These are phyloP conservation scores for Macaca fascicularis DNA, from an alignment of 2,113 vertebrate species.

Conservation along the genomic window T2T-MFA8v1.1 NC_088394.1:75889501-75890000, in stretches of 20 bases:
- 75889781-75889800: not conserved
- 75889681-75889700: not conserved
- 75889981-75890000: not conserved
- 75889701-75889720: not conserved
- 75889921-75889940: not conserved
- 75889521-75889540: not conserved
- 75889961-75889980: not conserved
- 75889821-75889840: not conserved
- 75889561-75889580: not conserved
- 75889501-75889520: not conserved
- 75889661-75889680: not conserved
- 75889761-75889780: not conserved
- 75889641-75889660: not conserved
- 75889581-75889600: not conserved
- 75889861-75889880: not conserved
- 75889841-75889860: not conserved
- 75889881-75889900: conserved; percentile 9
- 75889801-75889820: no score
- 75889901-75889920: not conserved
- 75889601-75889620: not conserved
- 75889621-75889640: not conserved
- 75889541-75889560: not conserved
- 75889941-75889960: not conserved
- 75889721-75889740: not conserved
- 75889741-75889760: not conserved